Base-by-base conservation (phyloP, 2,113 vertebrate species). In the Psophia crepitans region DNA sequence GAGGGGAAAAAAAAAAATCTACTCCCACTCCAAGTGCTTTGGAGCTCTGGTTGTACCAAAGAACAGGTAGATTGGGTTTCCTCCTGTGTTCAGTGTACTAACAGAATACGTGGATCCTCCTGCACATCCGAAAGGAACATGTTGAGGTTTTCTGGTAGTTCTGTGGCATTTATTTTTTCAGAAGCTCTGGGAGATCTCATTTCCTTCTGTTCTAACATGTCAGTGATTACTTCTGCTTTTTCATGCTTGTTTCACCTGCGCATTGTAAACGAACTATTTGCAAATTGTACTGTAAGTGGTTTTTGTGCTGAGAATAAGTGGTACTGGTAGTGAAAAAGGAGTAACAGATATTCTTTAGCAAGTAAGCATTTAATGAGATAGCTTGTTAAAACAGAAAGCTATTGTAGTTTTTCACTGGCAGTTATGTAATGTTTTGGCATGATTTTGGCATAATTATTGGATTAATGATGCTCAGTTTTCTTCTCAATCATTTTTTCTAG, bases 401-500 rank as follows among this genome's bases (percentile, higher is more conserved):
- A 43, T 91, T 94, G 71, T 92, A n/a, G n/a, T 92, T 94, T 96
- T 94, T 84, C 19, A 48, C 39, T 93, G 85, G 24, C 76, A 77
- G 85, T 95, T 96, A 96, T 90, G 27, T 96, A 96, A 96, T 26
- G 56, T 84, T 90, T 56, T 92, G 92, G 95, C 95, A 56, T 71
- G 51, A 64, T 80, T 94, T 87, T 86, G 79, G 71, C 68, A 86
- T 96, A 88, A 91, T 96, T 93, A 86, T 90, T 93, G 79, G 41
- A 64, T 82, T 96, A 96, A 92, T 93, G 96, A 95, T 93, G 87
- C 82, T 94, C 87, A 84, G 85, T 93, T 96, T 96, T 95, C 76
- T 93, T 85, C 57, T 66, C 84, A 80, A 21, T 92, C 49, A 58
- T 86, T 95, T 96, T 96, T 94, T 90, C 78, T 93, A 74, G 68